Percentiles rank a stretch among this genome's conserved stretches.
These are phyloP conservation scores for Hippoglossus stenolepis DNA, from an alignment of 2,113 vertebrate species.

Conservation along the genomic window DNA sequence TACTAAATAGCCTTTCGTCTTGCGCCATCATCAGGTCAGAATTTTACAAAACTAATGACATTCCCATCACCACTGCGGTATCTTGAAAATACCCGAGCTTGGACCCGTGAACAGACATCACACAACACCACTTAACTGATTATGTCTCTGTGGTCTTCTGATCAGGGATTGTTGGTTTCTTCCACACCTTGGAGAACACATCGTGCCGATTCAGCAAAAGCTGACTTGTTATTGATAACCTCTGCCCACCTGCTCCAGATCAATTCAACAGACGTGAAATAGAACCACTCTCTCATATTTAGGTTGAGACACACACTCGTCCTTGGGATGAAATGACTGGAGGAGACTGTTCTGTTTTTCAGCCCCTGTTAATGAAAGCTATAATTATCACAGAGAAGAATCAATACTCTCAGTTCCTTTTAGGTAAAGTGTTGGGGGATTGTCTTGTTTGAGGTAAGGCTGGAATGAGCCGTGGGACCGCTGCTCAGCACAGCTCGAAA, in stretches of 20 bases:
- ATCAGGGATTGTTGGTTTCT: not conserved
- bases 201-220: slow-evolving; percentile 7
- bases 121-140: not conserved
- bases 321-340: slow-evolving; percentile 29
- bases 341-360: slow-evolving; percentile 47
- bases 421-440: not conserved
- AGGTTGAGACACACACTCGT: slow-evolving; percentile 1
- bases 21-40: too few relatives aligned
- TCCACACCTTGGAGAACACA: not conserved
- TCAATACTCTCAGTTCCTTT: slow-evolving; percentile 62
- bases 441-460: slow-evolving; percentile 35
- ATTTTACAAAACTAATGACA: too few relatives aligned
- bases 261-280: not conserved
- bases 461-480: slow-evolving; percentile 47
- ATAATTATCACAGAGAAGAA: slow-evolving; percentile 66
- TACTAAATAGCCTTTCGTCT: too few relatives aligned
- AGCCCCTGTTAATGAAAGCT: slow-evolving; percentile 60
- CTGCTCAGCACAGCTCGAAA: slow-evolving; percentile 32
- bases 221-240: slow-evolving; percentile 17
- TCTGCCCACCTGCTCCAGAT: slow-evolving; percentile 22
- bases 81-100: too few relatives aligned
- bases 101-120: not conserved
- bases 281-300: slow-evolving; percentile 30
- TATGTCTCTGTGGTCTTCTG: not conserved
- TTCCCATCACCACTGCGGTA: too few relatives aligned